Percentiles rank a stretch among this genome's conserved stretches.
Evolutionary conservation across 1,140 invertebrate species (phyloP).

Genomic region (Eulimnadia texana): DNA sequence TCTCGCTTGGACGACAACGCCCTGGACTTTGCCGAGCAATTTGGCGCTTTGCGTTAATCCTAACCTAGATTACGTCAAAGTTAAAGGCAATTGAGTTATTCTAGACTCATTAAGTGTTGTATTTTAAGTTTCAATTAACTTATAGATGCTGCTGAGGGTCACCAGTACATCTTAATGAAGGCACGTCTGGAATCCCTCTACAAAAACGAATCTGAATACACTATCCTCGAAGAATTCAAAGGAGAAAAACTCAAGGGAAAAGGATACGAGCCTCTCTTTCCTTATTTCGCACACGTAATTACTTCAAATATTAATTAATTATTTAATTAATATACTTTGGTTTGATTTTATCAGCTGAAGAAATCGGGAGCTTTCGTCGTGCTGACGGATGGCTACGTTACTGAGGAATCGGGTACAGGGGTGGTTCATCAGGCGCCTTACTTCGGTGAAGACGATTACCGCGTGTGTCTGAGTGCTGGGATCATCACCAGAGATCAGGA

Average conservation of each 20-base stretch:
- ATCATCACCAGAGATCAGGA: constrained; percentile 71
- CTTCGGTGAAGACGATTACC: constrained; percentile 94
- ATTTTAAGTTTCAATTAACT: not conserved
- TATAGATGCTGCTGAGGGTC: constrained; percentile 46
- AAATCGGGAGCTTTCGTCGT: constrained; percentile 67
- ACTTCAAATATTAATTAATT: not conserved
- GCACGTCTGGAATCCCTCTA: constrained; percentile 62
- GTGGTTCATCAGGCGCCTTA: constrained; percentile 97
- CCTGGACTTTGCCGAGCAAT: constrained; percentile 98
- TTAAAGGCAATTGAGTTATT: constrained; percentile 35
- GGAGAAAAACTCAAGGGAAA: constrained; percentile 68
- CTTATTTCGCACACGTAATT: constrained; percentile 56
- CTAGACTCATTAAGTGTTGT: not conserved
- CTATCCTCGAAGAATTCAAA: constrained; percentile 59
- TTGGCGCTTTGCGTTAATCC: constrained; percentile 88
- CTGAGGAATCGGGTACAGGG: constrained; percentile 93
- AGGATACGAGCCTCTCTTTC: constrained; percentile 78
- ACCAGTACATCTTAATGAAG: constrained; percentile 79
- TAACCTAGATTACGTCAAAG: constrained; percentile 68
- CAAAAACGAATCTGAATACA: constrained; percentile 59
- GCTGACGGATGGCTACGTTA: constrained; percentile 82
- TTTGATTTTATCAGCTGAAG: constrained; percentile 28
- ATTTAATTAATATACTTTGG: not conserved
- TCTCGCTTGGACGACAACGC: constrained; percentile 97
- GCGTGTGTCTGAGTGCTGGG: constrained; percentile 66